A percentile compares a stretch with the other conserved stretches of the same genome.
phyloP scores from a whole-genome alignment of 1,140 invertebrate genomes.

The Drosophila trapezifrons region DNA sequence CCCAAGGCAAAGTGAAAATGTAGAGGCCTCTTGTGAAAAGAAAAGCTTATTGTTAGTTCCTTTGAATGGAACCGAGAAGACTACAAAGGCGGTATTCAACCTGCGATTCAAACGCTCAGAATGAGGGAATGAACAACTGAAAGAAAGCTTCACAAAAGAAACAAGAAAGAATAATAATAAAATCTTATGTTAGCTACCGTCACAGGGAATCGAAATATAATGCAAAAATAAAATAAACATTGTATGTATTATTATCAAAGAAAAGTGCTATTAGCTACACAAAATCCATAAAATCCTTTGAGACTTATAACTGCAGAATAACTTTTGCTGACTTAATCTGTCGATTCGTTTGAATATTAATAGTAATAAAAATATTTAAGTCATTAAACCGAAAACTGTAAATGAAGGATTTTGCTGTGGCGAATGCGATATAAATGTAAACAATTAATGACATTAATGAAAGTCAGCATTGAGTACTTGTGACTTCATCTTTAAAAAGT shows the following conservation, averaged over 20 bases:
- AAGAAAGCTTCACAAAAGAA: conserved; percentile 56
- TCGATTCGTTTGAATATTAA: not conserved
- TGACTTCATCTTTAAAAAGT: too few relatives aligned
- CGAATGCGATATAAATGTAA: too few relatives aligned
- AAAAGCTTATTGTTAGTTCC: conserved; percentile 60
- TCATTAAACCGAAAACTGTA: too few relatives aligned
- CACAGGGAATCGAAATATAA: conserved; percentile 41
- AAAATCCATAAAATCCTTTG: conserved; percentile 1
- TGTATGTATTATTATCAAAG: conserved; percentile 45
- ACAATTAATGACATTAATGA: too few relatives aligned
- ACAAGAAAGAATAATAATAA: conserved; percentile 51
- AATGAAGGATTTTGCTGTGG: too few relatives aligned
- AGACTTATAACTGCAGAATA: not conserved
- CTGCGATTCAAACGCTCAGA: conserved; percentile 46
- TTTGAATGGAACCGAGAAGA: conserved; percentile 52
- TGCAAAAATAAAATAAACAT: conserved; percentile 63
- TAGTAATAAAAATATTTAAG: too few relatives aligned
- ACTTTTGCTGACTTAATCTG: too few relatives aligned
- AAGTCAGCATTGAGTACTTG: too few relatives aligned
- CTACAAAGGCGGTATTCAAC: conserved; percentile 61
- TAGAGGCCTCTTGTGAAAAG: conserved; percentile 28
- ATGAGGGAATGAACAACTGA: conserved; percentile 22
- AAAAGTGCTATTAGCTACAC: conserved; percentile 26
- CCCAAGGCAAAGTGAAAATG: conserved; percentile 8
- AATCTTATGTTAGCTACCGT: conserved; percentile 1